Conservation (phyloP, 2,888 invertebrate species). For the Lycocerus yunnanus region DNA sequence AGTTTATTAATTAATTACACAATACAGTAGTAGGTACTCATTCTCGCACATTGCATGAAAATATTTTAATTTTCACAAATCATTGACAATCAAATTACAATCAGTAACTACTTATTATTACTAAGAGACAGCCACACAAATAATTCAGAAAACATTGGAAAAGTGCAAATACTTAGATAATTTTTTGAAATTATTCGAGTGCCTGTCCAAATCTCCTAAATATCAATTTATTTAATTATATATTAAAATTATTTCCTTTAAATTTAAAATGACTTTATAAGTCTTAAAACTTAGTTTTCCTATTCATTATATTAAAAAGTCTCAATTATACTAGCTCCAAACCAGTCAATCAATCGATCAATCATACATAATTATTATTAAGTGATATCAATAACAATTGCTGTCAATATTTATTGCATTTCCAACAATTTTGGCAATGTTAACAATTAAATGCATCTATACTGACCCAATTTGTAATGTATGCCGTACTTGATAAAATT, state of each 20-base stretch:
- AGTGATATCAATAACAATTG: conserved; percentile 50
- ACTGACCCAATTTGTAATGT: conserved; percentile 25
- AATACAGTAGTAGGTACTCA: conserved; percentile 46
- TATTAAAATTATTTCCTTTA: conserved; percentile 22
- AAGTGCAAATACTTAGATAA: conserved; percentile 1
- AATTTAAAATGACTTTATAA: conserved; percentile 39
- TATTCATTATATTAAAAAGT: conserved; percentile 36
- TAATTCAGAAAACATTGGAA: not conserved
- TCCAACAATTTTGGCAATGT: conserved; percentile 46
- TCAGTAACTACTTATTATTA: conserved; percentile 23
- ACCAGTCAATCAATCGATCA: conserved; percentile 12
- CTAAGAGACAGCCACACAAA: conserved; percentile 17
- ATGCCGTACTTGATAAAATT: conserved; percentile 15
- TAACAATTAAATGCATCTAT: conserved; percentile 41
- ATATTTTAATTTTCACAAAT: conserved; percentile 41
- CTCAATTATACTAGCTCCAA: conserved; percentile 34
- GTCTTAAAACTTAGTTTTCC: conserved; percentile 40
- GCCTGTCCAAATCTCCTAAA: conserved; percentile 17
- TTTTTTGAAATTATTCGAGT: not conserved
- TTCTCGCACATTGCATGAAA: conserved; percentile 45
- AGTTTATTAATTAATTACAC: conserved; percentile 47
- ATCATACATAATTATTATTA: conserved; percentile 38
- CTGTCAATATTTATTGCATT: conserved; percentile 48
- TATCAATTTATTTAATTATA: conserved; percentile 33
- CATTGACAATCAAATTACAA: conserved; percentile 39